Base-by-base conservation (phyloP, 2,797 vertebrate genomes). In the Vultur gryphus region DNA sequence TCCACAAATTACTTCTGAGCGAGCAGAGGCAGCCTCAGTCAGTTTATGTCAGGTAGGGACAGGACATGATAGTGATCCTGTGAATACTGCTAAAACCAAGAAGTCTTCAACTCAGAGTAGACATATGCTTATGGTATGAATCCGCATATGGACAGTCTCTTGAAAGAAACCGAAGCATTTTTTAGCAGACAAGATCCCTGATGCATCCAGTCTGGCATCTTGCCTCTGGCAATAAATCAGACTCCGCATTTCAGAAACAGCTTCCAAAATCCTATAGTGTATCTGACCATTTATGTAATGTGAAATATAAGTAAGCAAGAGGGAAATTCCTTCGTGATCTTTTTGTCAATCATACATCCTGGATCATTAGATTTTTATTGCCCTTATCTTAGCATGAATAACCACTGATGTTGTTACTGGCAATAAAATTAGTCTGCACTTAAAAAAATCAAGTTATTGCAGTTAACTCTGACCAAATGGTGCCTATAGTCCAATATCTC, bases 151-250 rank as follows among this genome's bases (percentile, higher is more conserved):
- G 84, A 71, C 70, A 85, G 37, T 41, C 51, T 92, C 73, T 62
- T 76, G 75, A 84, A 96, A 79, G 73, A 92, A 90, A 51, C 2
- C 0, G 3, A 87, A 93, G 44, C 9, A 21, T 83, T 96, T 90
- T 70, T 92, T 77, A 96, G 64, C 86, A 92, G 86, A 92, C 59
- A 87, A 90, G 51, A 92, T 85, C 43, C 51, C 67, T 87, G 75
- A 87, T 93, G 75, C 41, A 94, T 92, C 55, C 77, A 90, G 88
- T 80, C 86, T 93, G 96, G 91, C 89, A 73, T 61, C 66, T 76
- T 89, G 87, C 89, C 85, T 94, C 84, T 89, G 67, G 83, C 77
- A 91, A 62, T 93, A 87, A 89, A 92, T 88, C 70, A 94, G 59
- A 87, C 41, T 84, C 64, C 77, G 24, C 0, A 1, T 84, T 95